phyloP scores from a whole-genome alignment of 2,797 vertebrate species.

The Pelobates cultripes region DNA sequence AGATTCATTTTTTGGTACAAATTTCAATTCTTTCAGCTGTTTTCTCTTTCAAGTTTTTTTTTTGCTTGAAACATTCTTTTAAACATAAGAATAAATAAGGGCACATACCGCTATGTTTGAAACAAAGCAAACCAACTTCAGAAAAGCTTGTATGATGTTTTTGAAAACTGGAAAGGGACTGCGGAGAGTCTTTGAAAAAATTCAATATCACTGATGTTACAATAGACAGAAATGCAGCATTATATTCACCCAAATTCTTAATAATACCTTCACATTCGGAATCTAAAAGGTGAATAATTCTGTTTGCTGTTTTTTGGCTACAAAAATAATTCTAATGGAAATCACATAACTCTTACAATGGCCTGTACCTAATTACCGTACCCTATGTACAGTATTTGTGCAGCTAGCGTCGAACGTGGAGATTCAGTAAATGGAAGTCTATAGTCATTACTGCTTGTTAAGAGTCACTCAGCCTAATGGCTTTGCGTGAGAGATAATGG shows the following conservation, averaged over 20 bases:
- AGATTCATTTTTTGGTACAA: neutral
- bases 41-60: slow-evolving; percentile 1
- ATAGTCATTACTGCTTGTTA: slow-evolving; percentile 20
- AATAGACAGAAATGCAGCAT: slow-evolving; percentile 5
- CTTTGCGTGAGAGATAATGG: slow-evolving; percentile 18
- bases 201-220: slow-evolving; percentile 30
- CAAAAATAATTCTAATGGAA: neutral
- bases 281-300: neutral
- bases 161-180: slow-evolving; percentile 2
- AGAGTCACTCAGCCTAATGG: slow-evolving; percentile 19
- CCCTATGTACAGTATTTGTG: neutral
- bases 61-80: neutral
- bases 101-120: neutral
- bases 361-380: slow-evolving; percentile 8
- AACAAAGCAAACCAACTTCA: slow-evolving; percentile 18
- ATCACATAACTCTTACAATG: neutral
- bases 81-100: neutral
- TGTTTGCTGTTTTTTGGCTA: neutral
- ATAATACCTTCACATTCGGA: neutral
- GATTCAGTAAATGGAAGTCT: neutral
- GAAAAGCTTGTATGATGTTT: slow-evolving; percentile 34
- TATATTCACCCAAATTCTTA: slow-evolving; percentile 9
- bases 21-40: slow-evolving; percentile 6
- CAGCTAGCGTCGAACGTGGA: neutral
- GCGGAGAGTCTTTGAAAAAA: slow-evolving; percentile 31